Base-by-base conservation (phyloP, 2,797 vertebrate species). In the Anguilla pacifica region DNA sequence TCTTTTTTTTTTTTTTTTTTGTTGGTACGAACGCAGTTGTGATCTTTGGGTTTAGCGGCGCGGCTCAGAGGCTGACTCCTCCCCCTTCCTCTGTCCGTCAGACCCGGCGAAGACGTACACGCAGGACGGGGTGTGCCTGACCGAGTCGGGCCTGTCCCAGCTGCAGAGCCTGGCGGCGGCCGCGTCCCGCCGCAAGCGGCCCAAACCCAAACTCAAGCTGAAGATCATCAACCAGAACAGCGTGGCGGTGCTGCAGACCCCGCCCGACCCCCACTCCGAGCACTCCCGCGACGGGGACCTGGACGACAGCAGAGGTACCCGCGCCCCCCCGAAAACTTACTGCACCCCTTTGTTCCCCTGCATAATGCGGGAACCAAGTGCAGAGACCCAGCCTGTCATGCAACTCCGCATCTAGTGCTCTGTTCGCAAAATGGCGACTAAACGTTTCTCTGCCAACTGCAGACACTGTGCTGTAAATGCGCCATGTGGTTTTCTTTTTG, bases 151-250 rank as follows among this genome's bases (percentile, higher is more conserved):
- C 87, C 96, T 99, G 93, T 98, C 97, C 89, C 99, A 99, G 96
- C 96, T 99, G 89, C 98, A 99, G 96, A 99, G 98, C 91, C 96
- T 99, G 89, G 97, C 97, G 53, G 97, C 97, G 22, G 96, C 97
- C 10, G 97, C 97, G 0, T 97, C 97, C 0, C 96, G 98, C 87
- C 97, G 97, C 93, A 97, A 98, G 91, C 97, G 98, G 88, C 96
- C 97, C 83, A 99, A 99, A 93, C 99, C 99, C 88, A 99, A 99
- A 95, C 96, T 99, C 90, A 99, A 99, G 92, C 94, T 99, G 93
- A 99, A 98, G 95, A 99, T 99, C 92, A 99, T 99, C 90, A 99
- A 99, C 94, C 98, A 99, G 95, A 99, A 99, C 95, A 99, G 98
- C 43, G 99, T 99, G 93, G 97, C 99, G 5, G 99, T 99, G 89